A percentile compares a stretch with the other conserved stretches of the same genome.
Evolutionary conservation across 1,140 invertebrate genomes (phyloP).

Genomic region (Trypoxylus dichotomus): DNA sequence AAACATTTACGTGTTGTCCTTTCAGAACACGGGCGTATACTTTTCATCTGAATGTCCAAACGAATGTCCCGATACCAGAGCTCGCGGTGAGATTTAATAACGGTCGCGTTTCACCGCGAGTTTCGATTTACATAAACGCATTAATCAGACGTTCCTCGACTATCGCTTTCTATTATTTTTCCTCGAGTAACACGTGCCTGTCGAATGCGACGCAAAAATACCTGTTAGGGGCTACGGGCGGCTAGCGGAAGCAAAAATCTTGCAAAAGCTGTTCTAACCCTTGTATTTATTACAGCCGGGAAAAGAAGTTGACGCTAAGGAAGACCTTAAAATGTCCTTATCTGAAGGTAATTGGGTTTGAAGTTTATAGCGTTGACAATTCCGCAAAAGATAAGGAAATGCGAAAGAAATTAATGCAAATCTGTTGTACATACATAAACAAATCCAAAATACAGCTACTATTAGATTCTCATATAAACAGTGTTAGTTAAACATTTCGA

Average conservation of each 20-base stretch:
- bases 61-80: not conserved
- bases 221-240: not conserved
- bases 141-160: conserved; percentile 11
- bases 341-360: too few relatives aligned
- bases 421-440: too few relatives aligned
- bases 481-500: too few relatives aligned
- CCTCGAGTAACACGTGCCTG: not conserved
- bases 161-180: conserved; percentile 23
- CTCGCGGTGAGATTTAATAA: not conserved
- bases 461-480: too few relatives aligned
- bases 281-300: too few relatives aligned
- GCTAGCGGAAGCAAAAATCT: not conserved
- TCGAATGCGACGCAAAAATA: not conserved
- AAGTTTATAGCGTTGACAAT: too few relatives aligned
- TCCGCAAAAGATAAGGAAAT: too few relatives aligned
- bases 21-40: not conserved
- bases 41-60: not conserved
- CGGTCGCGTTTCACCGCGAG: conserved; percentile 12
- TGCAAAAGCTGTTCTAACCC: not conserved
- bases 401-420: too few relatives aligned
- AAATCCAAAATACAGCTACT: too few relatives aligned
- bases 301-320: too few relatives aligned
- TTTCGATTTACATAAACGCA: conserved; percentile 22
- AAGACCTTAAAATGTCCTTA: too few relatives aligned
- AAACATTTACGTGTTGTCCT: not conserved